Conservation (phyloP, 2,888 invertebrate species). For the Cosmorhoe ocellata region DNA sequence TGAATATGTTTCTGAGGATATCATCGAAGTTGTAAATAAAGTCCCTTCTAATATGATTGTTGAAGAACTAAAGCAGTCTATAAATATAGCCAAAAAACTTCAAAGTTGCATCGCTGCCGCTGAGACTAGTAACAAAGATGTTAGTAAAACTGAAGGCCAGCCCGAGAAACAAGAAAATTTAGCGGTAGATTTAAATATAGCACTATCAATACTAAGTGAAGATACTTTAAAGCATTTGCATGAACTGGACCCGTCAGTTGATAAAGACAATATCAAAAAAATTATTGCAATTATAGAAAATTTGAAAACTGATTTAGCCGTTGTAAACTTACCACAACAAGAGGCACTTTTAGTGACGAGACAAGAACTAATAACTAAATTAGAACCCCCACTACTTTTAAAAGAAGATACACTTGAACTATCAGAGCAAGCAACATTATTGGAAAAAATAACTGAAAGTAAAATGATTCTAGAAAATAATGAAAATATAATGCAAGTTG, state of each 20-base stretch:
- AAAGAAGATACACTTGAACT: constrained; percentile 1
- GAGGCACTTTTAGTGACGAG: background rate
- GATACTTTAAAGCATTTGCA: constrained; percentile 33
- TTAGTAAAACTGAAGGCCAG: constrained; percentile 27
- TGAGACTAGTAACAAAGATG: constrained; percentile 14
- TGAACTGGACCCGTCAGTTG: constrained; percentile 24
- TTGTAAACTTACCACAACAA: constrained; percentile 13
- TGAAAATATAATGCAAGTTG: background rate
- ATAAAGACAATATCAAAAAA: constrained; percentile 29
- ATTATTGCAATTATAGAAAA: constrained; percentile 30
- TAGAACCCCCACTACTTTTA: background rate
- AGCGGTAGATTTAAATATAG: constrained; percentile 37
- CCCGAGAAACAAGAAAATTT: constrained; percentile 35
- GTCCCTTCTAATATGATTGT: constrained; percentile 35
- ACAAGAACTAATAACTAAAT: background rate
- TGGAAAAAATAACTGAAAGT: too few species aligned
- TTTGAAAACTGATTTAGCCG: constrained; percentile 34
- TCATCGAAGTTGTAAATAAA: constrained; percentile 39
- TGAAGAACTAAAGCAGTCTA: constrained; percentile 42
- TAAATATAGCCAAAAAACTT: constrained; percentile 48
- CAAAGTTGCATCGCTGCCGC: constrained; percentile 37
- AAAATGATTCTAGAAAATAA: background rate
- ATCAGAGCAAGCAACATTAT: background rate
- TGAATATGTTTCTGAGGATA: constrained; percentile 47
- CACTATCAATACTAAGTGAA: constrained; percentile 37